Evolutionary conservation across 2,888 invertebrate genomes (phyloP), one percentile per base, ranked within the genome.

Genomic region (Ophion ellenae): DNA sequence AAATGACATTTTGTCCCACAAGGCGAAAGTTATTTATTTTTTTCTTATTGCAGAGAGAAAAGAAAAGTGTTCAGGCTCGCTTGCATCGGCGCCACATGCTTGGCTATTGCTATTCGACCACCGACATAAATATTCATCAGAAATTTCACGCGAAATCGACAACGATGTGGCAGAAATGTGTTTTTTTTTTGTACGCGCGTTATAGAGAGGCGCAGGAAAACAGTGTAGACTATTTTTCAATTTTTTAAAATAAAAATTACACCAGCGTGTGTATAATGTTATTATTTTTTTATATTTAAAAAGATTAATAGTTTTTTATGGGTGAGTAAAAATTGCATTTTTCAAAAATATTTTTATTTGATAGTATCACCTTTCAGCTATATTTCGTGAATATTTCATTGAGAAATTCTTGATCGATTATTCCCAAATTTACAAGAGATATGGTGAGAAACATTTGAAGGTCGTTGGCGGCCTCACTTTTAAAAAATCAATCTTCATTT

Each of bases 21-120:
- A 69, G 45, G 53, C 53, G 53, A 53, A 53, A 53, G 53, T 53
- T 53, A 3, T 53, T 69, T 69, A 45, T 36, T 66, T n/a, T 69
- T 69, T 45, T 69, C 9, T 69, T 67, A 70, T 47, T 70, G 24
- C 1, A 61, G 53, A 47, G 14, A 74, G 53, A 53, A 63, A 70
- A 69, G n/a, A 32, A 17, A 53, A 53, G 63, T 32, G 61, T n/a
- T 20, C 17, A 61, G 80, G 66, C 66, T 59, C 66, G 63, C 36
- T 67, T 74, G 9, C n/a, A 83, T 28, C 17, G 74, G 66, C 66
- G 69, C 59, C 75, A 59, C 70, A 84, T 75, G 80, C 79, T 75
- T 75, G 53, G 61, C 28, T 17, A 40, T 63, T 63, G 20, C 24
- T 17, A 63, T 74, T 14, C 45, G 40, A 36, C 40, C 17, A 59